A percentile compares a stretch with the other conserved stretches of the same genome.
These are phyloP conservation scores for Melanostoma mellinum DNA, from an alignment of 2,888 invertebrate species.

Conservation along the genomic window DNA sequence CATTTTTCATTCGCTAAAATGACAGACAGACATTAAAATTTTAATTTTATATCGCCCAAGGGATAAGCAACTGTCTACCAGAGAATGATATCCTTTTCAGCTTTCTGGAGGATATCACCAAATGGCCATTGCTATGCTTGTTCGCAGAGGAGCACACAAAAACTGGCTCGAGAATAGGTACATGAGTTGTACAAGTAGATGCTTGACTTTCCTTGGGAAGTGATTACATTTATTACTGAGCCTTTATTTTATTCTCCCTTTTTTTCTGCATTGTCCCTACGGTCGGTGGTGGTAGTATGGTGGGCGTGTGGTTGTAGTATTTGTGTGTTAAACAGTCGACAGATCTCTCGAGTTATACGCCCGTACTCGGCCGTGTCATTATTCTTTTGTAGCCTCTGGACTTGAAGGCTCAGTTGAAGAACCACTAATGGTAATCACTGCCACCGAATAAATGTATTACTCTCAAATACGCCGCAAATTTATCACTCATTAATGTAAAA, in stretches of 20 bases:
- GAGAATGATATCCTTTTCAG: constrained; percentile 59
- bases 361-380: constrained; percentile 42
- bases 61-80: constrained; percentile 62
- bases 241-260: constrained; percentile 47
- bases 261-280: constrained; percentile 1
- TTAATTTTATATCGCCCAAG: constrained; percentile 70
- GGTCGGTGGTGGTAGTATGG: background rate
- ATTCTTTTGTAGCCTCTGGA: constrained; percentile 42
- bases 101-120: constrained; percentile 26
- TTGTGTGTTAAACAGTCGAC: too few species aligned
- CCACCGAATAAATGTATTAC: too few species aligned
- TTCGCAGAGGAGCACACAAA: constrained; percentile 16
- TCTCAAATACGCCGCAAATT: too few species aligned
- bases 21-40: constrained; percentile 71
- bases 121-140: constrained; percentile 1
- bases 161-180: background rate
- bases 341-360: constrained; percentile 37
- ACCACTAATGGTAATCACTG: too few species aligned
- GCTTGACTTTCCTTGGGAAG: constrained; percentile 61
- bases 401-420: background rate
- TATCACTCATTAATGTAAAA: too few species aligned
- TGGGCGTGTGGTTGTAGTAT: background rate
- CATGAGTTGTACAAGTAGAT: background rate
- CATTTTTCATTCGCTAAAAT: constrained; percentile 70
- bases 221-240: constrained; percentile 70